phyloP scores from a whole-genome alignment of 2,888 invertebrate genomes.

The Lepidonotus clava region DNA sequence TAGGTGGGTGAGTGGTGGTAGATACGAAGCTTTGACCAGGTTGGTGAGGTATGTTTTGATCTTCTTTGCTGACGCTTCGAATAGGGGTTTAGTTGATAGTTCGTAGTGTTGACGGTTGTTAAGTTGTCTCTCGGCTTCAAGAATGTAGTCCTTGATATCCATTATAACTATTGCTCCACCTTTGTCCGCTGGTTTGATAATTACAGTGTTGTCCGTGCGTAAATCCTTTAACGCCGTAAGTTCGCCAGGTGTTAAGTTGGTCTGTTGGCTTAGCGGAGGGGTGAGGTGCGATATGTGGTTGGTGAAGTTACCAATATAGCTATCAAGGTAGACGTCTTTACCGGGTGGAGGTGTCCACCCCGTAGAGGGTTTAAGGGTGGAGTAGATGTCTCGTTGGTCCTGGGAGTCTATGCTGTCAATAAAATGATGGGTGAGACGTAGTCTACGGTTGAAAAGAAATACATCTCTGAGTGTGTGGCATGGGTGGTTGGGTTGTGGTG shows the following conservation, averaged over 20 bases:
- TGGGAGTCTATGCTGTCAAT: no score
- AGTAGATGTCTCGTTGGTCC: neutral
- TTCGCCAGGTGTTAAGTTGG: neutral
- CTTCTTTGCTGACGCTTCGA: neutral
- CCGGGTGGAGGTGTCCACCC: neutral
- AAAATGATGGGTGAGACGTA: neutral
- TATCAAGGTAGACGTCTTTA: neutral
- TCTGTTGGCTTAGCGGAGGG: neutral
- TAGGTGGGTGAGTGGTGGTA: neutral
- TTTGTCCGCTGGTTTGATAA: slow-evolving; percentile 3
- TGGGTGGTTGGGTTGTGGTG: neutral
- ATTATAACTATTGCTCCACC: neutral
- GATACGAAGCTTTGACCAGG: neutral
- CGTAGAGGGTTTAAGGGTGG: neutral
- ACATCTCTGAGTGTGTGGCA: neutral
- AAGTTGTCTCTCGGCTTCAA: neutral
- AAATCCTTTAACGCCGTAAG: neutral
- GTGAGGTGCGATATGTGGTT: neutral
- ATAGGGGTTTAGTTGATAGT: no score
- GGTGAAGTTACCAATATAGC: neutral
- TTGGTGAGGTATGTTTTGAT: neutral
- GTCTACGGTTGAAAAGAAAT: neutral
- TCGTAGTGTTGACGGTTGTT: neutral
- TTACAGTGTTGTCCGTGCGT: neutral
- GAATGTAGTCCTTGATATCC: neutral